Percentiles rank a stretch among this genome's conserved stretches.
Evolutionary conservation across 2,888 invertebrate genomes (phyloP).

Genomic region (Erynnis tages): DNA sequence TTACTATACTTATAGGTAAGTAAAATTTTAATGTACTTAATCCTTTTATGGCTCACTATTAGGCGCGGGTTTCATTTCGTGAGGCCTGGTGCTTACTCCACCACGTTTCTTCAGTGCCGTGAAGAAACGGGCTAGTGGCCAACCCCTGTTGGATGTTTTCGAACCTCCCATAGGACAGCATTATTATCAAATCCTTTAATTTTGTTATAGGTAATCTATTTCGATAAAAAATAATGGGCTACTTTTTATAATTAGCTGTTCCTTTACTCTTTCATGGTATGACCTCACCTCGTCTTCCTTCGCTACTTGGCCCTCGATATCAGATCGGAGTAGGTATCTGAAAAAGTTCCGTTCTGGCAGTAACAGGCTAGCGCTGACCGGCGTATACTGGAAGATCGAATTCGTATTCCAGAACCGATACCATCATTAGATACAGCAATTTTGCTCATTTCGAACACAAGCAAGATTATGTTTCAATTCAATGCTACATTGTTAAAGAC

Average conservation of each 20-base stretch:
- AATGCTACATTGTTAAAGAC: too few relatives aligned
- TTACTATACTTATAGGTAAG: too few relatives aligned
- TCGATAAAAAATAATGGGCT: neutral
- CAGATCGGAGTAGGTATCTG: conserved; percentile 16
- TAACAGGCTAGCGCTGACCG: conserved; percentile 61
- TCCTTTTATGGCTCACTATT: too few relatives aligned
- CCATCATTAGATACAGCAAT: conserved; percentile 77
- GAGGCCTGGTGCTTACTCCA: too few relatives aligned
- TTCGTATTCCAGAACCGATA: conserved; percentile 77
- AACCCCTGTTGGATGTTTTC: too few relatives aligned
- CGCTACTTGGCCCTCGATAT: conserved; percentile 6
- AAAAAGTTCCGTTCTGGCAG: conserved; percentile 33
- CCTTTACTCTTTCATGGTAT: neutral
- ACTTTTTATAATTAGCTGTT: neutral
- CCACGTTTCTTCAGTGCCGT: too few relatives aligned
- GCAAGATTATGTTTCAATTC: too few relatives aligned
- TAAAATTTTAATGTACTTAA: too few relatives aligned
- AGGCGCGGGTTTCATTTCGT: too few relatives aligned
- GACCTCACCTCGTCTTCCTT: neutral
- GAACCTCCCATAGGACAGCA: too few relatives aligned
- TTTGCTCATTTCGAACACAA: conserved; percentile 72
- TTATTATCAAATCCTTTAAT: too few relatives aligned
- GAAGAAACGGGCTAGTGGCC: too few relatives aligned
- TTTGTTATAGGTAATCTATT: neutral
- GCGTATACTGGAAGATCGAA: conserved; percentile 67